Evolutionary conservation across 1,140 invertebrate species (phyloP).

Genomic region (Drosophila setifemur): DNA sequence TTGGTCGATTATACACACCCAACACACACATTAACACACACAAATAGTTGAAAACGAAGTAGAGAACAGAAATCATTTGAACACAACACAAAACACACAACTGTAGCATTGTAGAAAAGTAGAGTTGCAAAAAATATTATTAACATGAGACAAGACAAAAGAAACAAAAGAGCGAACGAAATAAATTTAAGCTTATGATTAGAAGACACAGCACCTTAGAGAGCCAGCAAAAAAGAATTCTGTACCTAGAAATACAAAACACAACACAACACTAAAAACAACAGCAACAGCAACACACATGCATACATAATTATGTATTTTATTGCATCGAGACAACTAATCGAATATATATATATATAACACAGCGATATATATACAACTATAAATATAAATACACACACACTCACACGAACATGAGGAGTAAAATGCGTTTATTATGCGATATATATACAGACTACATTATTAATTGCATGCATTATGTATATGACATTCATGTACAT

Average conservation of each 20-base stretch:
- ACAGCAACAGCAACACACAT: slow-evolving; percentile 20
- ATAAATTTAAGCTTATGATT: slow-evolving; percentile 71
- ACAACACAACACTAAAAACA: slow-evolving; percentile 23
- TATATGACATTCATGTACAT: slow-evolving; percentile 75
- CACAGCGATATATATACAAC: slow-evolving; percentile 53
- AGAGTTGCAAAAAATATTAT: slow-evolving; percentile 65
- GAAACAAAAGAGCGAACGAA: slow-evolving; percentile 36
- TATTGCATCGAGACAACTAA: slow-evolving; percentile 55
- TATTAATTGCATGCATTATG: slow-evolving; percentile 65
- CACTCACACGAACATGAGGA: too few species aligned
- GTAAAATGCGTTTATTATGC: slow-evolving; percentile 67
- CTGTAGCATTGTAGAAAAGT: slow-evolving; percentile 75
- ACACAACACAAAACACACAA: slow-evolving; percentile 30
- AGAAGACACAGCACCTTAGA: slow-evolving; percentile 63
- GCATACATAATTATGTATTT: slow-evolving; percentile 53
- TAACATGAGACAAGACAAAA: slow-evolving; percentile 7
- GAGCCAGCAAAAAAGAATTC: slow-evolving; percentile 50
- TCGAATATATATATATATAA: slow-evolving; percentile 56
- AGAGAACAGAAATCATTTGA: slow-evolving; percentile 71
- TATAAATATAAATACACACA: slow-evolving; percentile 54
- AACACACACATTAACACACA: slow-evolving; percentile 25
- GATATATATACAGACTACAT: slow-evolving; percentile 46
- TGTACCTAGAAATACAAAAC: slow-evolving; percentile 71
- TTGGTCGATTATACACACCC: slow-evolving; percentile 45
- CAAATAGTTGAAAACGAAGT: slow-evolving; percentile 56